Evolutionary conservation across 2,888 invertebrate species (phyloP).

Genomic region (Hemaris fuciformis): DNA sequence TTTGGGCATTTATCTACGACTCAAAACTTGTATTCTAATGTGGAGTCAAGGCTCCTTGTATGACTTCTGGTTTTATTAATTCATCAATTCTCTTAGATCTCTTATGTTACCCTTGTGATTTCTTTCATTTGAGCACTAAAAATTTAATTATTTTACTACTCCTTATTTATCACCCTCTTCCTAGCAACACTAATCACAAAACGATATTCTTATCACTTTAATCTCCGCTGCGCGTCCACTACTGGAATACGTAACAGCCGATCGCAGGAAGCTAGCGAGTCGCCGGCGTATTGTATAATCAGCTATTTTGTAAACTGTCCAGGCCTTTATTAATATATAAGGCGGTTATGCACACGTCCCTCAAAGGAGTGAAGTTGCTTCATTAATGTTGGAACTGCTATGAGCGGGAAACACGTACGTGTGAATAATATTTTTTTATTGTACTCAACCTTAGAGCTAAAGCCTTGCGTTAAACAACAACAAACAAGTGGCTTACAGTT

Average conservation of each 20-base stretch:
- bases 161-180: too few species aligned
- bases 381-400: neutral
- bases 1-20: too few species aligned
- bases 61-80: too few species aligned
- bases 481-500: too few species aligned
- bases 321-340: neutral
- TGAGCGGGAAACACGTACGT: neutral
- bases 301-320: conserved; percentile 1
- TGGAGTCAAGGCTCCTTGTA: too few species aligned
- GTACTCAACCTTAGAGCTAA: too few species aligned
- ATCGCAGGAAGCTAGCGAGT: conserved; percentile 55
- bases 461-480: too few species aligned
- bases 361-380: neutral
- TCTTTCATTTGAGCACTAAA: too few species aligned
- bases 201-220: conserved; percentile 31
- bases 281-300: neutral
- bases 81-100: too few species aligned
- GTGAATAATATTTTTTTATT: neutral
- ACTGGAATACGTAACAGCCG: conserved; percentile 51
- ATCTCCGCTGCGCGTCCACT: conserved; percentile 39
- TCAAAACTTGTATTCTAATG: too few species aligned
- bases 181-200: conserved; percentile 17
- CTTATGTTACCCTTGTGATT: too few species aligned
- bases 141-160: too few species aligned
- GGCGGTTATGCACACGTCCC: neutral